Evolutionary conservation across 1,140 invertebrate genomes (phyloP).

Genomic region (Caerostris darwini): DNA sequence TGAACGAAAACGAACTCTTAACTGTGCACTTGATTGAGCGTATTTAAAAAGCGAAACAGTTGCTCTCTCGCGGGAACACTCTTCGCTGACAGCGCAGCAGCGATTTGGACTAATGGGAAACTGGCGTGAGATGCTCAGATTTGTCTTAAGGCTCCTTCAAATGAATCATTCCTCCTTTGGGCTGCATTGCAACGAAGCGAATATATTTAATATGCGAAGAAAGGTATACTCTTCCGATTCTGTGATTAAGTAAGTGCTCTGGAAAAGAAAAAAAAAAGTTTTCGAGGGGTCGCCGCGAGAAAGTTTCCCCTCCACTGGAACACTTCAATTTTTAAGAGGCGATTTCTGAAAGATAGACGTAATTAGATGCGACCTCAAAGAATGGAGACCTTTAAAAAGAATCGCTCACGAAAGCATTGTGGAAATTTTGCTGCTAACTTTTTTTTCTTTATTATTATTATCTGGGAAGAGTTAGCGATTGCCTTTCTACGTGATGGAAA

Average conservation of each 20-base stretch:
- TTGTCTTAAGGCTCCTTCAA: conserved; percentile 38
- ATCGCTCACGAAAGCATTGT: neutral
- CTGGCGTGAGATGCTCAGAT: conserved; percentile 58
- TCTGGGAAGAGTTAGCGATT: no score
- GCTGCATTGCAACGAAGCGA: conserved; percentile 58
- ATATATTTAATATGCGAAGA: conserved; percentile 59
- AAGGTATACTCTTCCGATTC: conserved; percentile 49
- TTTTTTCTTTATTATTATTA: neutral
- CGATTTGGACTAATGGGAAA: conserved; percentile 29
- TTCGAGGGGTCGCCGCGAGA: neutral
- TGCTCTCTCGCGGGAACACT: conserved; percentile 22
- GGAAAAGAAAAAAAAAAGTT: neutral
- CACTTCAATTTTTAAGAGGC: conserved; percentile 34
- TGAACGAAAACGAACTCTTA: neutral
- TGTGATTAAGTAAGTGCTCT: conserved; percentile 42
- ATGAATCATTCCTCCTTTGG: conserved; percentile 57
- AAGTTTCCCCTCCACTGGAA: neutral
- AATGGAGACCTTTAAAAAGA: neutral
- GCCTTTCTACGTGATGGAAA: no score
- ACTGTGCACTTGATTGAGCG: conserved; percentile 7
- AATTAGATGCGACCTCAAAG: conserved; percentile 31
- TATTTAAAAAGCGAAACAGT: conserved; percentile 39
- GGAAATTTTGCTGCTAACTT: conserved; percentile 13
- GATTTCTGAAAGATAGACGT: neutral
- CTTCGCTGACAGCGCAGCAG: conserved; percentile 7